phyloP scores from a whole-genome alignment of 2,113 vertebrate species.

The Solenodon paradoxus region DNA sequence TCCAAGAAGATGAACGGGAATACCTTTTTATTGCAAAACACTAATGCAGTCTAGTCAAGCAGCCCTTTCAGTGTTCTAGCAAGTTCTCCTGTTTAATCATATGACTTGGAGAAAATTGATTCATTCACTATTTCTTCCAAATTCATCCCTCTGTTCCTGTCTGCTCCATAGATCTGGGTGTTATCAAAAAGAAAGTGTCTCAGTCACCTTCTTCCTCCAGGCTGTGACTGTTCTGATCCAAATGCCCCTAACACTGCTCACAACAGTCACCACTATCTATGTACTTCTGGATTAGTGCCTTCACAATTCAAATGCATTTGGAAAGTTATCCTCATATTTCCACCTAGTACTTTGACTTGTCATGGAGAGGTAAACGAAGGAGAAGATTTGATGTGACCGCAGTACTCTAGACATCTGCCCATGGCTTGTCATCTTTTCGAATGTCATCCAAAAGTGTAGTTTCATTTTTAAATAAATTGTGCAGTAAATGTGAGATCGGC shows the following conservation, averaged over 20 bases:
- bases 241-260: neutral
- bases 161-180: fast-evolving
- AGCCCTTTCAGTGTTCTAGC: neutral
- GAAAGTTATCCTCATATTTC: neutral
- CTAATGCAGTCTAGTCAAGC: conserved; percentile 20
- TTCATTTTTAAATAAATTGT: conserved; percentile 55
- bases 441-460: conserved; percentile 10
- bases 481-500: neutral
- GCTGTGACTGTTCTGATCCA: neutral
- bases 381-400: neutral
- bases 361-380: neutral
- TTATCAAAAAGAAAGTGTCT: neutral
- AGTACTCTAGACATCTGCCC: neutral
- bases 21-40: conserved; percentile 13
- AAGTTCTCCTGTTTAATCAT: neutral
- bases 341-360: neutral
- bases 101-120: neutral
- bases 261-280: neutral
- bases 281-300: neutral
- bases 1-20: conserved; percentile 31
- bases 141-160: conserved; percentile 9
- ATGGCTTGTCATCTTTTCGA: neutral
- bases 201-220: neutral
- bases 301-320: neutral
- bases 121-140: neutral